A percentile compares a stretch with the other conserved stretches of the same genome.
Evolutionary conservation across 2,888 invertebrate species (phyloP).

Genomic region (Drymonia ruficornis): DNA sequence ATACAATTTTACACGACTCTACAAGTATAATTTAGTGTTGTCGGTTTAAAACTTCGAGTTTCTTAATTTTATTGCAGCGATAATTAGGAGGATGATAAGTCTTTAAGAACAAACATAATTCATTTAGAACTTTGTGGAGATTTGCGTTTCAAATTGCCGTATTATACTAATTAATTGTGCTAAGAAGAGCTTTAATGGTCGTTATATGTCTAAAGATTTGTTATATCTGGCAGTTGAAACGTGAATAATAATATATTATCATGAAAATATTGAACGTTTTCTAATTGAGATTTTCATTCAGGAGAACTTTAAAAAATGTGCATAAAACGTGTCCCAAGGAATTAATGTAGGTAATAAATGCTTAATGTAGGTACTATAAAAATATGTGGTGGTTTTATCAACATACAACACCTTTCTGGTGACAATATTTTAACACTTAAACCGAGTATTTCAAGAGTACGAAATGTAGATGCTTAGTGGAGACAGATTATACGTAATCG

Average conservation of each 20-base stretch:
- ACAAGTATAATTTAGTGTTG: slow-evolving; percentile 62
- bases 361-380: no score
- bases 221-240: slow-evolving; percentile 48
- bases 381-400: no score
- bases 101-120: slow-evolving; percentile 78
- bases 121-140: slow-evolving; percentile 74
- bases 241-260: slow-evolving; percentile 1
- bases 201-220: slow-evolving; percentile 68
- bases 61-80: slow-evolving; percentile 74
- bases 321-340: no score
- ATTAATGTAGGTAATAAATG: no score
- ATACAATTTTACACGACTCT: slow-evolving; percentile 56
- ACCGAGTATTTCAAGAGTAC: no score
- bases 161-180: slow-evolving; percentile 82
- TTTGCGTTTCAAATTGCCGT: slow-evolving; percentile 78
- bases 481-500: no score
- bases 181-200: slow-evolving; percentile 73
- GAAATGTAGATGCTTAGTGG: no score
- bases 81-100: slow-evolving; percentile 78
- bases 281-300: no score
- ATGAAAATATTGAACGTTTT: not conserved
- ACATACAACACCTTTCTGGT: no score
- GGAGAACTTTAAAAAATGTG: no score
- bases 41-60: slow-evolving; percentile 57
- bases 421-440: no score